Evolutionary conservation across 2,797 vertebrate species (phyloP).

Genomic region (Pampus argenteus): DNA sequence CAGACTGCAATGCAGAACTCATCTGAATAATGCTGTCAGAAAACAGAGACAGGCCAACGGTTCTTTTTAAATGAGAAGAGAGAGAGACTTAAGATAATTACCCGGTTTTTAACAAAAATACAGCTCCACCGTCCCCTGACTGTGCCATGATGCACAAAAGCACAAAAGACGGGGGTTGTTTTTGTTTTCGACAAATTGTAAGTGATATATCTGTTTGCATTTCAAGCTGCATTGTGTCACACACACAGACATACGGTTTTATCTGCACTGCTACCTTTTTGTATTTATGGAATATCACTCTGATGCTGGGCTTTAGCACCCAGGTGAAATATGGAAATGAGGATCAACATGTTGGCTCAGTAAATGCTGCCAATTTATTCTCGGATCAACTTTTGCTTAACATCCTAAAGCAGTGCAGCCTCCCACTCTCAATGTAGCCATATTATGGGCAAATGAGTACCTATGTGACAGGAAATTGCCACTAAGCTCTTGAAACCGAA

Average conservation of each 20-base stretch:
- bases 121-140: not conserved
- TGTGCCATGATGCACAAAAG: constrained; percentile 8
- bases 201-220: constrained; percentile 66
- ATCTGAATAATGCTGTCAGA: constrained; percentile 78
- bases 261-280: constrained; percentile 46
- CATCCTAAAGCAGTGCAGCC: constrained; percentile 39
- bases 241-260: constrained; percentile 13
- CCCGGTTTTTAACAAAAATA: constrained; percentile 28
- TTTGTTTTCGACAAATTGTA: constrained; percentile 55
- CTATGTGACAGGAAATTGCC: constrained; percentile 58
- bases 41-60: constrained; percentile 42
- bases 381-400: constrained; percentile 52
- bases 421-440: constrained; percentile 26
- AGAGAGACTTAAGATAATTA: constrained; percentile 65
- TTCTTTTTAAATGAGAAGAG: constrained; percentile 51
- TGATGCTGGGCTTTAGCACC: constrained; percentile 46
- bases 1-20: constrained; percentile 77
- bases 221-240: constrained; percentile 45
- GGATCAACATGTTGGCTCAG: constrained; percentile 68
- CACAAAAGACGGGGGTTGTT: constrained; percentile 44
- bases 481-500: constrained; percentile 60
- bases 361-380: constrained; percentile 59
- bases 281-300: constrained; percentile 42
- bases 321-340: constrained; percentile 72
- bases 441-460: constrained; percentile 56